Evolutionary conservation across 2,797 vertebrate genomes (phyloP).

Genomic region (Muscicapa comitata): DNA sequence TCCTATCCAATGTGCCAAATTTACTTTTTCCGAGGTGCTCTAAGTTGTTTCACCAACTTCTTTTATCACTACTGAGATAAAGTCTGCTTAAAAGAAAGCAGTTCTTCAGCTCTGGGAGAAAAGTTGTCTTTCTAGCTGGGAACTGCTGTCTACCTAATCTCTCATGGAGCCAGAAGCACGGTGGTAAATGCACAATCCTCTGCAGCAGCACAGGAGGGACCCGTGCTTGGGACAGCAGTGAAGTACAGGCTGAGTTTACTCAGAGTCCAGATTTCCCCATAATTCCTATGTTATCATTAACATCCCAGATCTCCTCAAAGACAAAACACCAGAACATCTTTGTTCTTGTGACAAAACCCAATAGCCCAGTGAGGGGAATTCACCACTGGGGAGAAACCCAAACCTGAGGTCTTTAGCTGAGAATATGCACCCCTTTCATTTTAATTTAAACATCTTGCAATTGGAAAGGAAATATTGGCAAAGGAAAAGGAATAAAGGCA

Average conservation of each 20-base stretch:
- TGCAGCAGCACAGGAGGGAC: not conserved
- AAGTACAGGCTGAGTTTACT: not conserved
- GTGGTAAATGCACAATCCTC: not conserved
- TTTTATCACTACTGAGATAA: not conserved
- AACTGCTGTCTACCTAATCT: not conserved
- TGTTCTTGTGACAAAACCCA: not conserved
- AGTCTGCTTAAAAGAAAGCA: not conserved
- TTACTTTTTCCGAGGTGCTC: not conserved
- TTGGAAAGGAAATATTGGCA: not conserved
- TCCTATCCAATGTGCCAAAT: not conserved
- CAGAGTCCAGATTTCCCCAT: not conserved
- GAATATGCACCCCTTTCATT: not conserved
- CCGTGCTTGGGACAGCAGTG: not conserved
- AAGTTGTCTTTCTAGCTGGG: not conserved
- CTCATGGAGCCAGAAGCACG: not conserved
- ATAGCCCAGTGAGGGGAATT: not conserved
- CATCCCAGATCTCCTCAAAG: not conserved
- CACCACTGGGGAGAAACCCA: not conserved
- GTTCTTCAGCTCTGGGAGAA: not conserved
- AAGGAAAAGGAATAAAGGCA: not conserved
- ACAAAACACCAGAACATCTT: not conserved
- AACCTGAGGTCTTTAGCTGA: not conserved
- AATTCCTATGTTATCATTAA: not conserved
- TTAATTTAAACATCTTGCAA: not conserved
- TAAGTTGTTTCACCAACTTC: not conserved